Evolutionary conservation across 2,888 invertebrate species (phyloP), one percentile per base, ranked within the genome.

Genomic region (Scotopteryx bipunctaria): DNA sequence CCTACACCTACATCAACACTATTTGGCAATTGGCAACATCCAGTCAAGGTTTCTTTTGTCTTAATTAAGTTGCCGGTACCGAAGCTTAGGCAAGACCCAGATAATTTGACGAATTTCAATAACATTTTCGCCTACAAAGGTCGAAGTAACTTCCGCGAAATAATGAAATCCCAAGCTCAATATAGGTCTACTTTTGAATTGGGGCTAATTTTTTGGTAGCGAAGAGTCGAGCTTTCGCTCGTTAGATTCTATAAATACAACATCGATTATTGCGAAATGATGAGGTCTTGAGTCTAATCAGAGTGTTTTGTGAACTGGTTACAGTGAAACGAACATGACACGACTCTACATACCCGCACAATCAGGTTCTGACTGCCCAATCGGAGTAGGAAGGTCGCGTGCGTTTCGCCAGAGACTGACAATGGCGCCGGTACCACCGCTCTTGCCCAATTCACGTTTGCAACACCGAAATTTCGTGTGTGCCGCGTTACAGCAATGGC

Each of bases 391-490:
- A 88, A 88, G 88, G 88, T 86, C 88, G 83, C 61, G 64, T 72
- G 63, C 69, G 83, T 88, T 87, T 86, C 86, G 84, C 86, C 86
- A 87, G 84, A 77, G 76, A 69, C 82, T 80, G 81, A 87, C 88
- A 87, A 86, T 87, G 86, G 83, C 80, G 76, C 71, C 76, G 78
- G 77, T 73, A 78, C 76, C 76, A 68, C 71, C 69, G 70, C 63
- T 67, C 70, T 87, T 86, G 83, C 86, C 72, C 81, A 87, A 88
- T 73, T 76, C 73, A 66, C 65, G 83, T 83, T 87, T 86, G 86
- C 87, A 85, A 87, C 87, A 86, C 78, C 80, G 72, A 83, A 85
- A 86, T 86, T 87, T 88, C 86, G 85, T 87, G 84, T 86, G 86
- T 86, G 85, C 73, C 68, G 66, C 66, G 72, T 84, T 85, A 80